A percentile compares a stretch with the other conserved stretches of the same genome.
phyloP scores from a whole-genome alignment of 1,140 invertebrate genomes.

The Rhizoglyphus robini region DNA sequence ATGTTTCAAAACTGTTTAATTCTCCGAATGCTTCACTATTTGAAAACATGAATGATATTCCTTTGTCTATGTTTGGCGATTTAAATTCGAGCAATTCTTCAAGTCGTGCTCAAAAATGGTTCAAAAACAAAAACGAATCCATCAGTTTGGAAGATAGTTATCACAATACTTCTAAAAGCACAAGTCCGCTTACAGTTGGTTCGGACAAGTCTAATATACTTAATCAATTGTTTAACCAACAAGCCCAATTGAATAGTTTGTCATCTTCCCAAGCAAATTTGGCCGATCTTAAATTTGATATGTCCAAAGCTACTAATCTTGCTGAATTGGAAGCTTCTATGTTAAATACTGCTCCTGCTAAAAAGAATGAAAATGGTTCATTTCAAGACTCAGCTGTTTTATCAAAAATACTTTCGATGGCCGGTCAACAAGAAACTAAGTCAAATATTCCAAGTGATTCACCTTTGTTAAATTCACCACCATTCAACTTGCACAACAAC shows the following conservation, averaged over 20 bases:
- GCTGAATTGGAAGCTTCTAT: background rate
- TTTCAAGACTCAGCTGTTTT: background rate
- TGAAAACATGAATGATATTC: background rate
- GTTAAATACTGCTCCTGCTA: background rate
- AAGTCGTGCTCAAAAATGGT: background rate
- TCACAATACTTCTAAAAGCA: background rate
- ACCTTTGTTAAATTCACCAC: background rate
- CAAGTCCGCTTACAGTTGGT: background rate
- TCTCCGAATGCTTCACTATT: background rate
- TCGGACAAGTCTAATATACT: background rate
- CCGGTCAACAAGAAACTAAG: no score
- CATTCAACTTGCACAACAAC: background rate
- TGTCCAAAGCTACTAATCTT: slow-evolving; percentile 1
- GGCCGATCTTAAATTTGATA: background rate
- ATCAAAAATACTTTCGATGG: background rate
- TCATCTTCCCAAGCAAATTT: background rate
- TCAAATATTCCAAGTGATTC: background rate
- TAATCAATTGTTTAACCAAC: background rate
- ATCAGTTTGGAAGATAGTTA: background rate
- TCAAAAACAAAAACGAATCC: background rate
- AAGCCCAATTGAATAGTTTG: background rate
- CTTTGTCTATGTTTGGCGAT: background rate
- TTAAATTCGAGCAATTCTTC: background rate
- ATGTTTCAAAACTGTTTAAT: background rate
- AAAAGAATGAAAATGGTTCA: background rate